Evolutionary conservation across 2,888 invertebrate genomes (phyloP).

Genomic region (Amphimallon solstitiale): DNA sequence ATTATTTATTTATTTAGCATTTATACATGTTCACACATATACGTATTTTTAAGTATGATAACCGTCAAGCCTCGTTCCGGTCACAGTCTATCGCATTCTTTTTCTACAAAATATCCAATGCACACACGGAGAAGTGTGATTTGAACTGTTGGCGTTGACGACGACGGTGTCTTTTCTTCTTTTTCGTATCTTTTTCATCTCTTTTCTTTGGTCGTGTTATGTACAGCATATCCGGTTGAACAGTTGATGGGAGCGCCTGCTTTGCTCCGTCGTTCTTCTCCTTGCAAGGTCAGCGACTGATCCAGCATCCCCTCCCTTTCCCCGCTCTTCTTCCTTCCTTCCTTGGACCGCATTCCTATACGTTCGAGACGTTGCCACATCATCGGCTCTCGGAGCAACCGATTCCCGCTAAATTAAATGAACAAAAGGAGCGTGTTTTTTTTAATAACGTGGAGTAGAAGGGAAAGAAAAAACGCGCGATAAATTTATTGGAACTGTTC

Average conservation of each 20-base stretch:
- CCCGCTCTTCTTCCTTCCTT: conserved; percentile 58
- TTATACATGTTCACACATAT: too few species aligned
- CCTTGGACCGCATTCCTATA: conserved; percentile 57
- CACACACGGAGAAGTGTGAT: conserved; percentile 7
- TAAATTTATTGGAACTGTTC: too few species aligned
- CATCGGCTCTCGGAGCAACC: neutral
- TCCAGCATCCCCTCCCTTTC: conserved; percentile 56
- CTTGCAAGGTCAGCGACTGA: conserved; percentile 65
- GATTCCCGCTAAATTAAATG: too few species aligned
- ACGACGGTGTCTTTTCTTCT: conserved; percentile 5
- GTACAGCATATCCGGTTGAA: conserved; percentile 58
- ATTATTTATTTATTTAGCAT: too few species aligned
- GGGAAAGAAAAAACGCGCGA: too few species aligned
- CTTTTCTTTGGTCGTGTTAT: conserved; percentile 53
- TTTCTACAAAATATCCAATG: neutral
- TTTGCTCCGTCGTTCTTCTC: conserved; percentile 53
- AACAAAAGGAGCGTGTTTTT: too few species aligned
- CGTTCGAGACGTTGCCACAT: conserved; percentile 52
- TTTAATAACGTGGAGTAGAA: too few species aligned
- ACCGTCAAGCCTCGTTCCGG: conserved; percentile 7
- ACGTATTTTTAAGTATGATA: too few species aligned
- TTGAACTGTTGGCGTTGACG: conserved; percentile 20
- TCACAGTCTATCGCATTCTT: conserved; percentile 9
- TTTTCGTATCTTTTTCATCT: conserved; percentile 13
- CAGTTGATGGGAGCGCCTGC: conserved; percentile 42